Evolutionary conservation across 2,113 vertebrate genomes (phyloP), one percentile per base, ranked within the genome.

Genomic region (Corapipo altera): DNA sequence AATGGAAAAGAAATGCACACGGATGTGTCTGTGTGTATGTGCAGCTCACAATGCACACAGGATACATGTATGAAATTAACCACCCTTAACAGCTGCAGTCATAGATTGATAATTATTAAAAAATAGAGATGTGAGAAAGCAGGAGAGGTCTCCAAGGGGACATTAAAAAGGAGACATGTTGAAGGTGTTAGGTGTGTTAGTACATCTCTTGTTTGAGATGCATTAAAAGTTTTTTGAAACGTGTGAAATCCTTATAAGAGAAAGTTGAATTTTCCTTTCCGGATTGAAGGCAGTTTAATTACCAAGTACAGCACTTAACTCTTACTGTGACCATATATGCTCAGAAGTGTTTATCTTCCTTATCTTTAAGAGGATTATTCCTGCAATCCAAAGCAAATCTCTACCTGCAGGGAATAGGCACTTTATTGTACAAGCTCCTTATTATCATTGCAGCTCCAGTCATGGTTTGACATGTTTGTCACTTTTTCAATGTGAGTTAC

Each of bases 321-420:
- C 14, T 32, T 32, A 27, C 52, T 74, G 85, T 72, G 24, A 43
- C 30, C 15, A 18, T 33, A 62, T 32, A 66, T 0, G 0, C 35
- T 69, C 61, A 65, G 49, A 88, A 84, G 11, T 49, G n/a, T 75
- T 90, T 88, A 71, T 49, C 28, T 75, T 83, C 39, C 17, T 52
- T 39, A 54, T 41, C 22, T 87, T 85, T 69, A 77, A 61, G 12
- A 71, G 54, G 73, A 79, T 87, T 92, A 92, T 15, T 81, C 52
- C 49, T 87, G 71, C 93, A 92, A 88, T 67, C 43, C 90, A 86
- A 67, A 88, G 75, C 55, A 90, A 95, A 92, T 43, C 22, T 8
- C 28, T 81, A 6, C 35, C 46, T 77, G 62, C 43, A 62, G 75
- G 51, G 43, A 94, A 80, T 12, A 91, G 7, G 24, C 33, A 55